Base-by-base conservation (phyloP, 2,888 invertebrate species). In the Drosophila atroscutellata region DNA sequence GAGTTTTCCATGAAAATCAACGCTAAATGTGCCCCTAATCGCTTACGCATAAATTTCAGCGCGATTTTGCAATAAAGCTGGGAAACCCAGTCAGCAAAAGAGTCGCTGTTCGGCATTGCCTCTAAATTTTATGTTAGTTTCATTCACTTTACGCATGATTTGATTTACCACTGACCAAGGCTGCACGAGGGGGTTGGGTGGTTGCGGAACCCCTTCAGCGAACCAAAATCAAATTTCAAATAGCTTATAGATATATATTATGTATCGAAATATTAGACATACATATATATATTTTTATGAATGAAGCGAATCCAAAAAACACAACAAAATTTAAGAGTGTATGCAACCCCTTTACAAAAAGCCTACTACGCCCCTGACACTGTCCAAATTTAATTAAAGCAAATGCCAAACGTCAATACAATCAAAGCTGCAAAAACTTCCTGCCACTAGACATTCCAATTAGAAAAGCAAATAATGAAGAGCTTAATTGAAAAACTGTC, bases 1-100 rank as follows among this genome's bases (percentile, higher is more conserved):
- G 26, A 57, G 59, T 50, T 62, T 72, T 61, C 90, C 86, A 77
- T 74, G 78, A 83, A 75, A 71, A 80, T 80, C 71, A 74, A 72
- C 75, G 65, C 77, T 88, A 88, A 86, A 87, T 88, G 77, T 68
- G 68, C 69, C 75, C 75, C 89, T 88, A 91, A 87, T 87, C 83
- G 90, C 89, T 83, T 90, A 78, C 90, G 83, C 91, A 90, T 87
- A 88, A 90, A 90, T 88, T 88, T 77, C 39, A 55, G 42, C 65
- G 80, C 72, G 75, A 87, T 71, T 84, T 85, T 76, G 69, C 54
- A 82, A 87, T 89, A 82, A 77, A 80, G 58, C 65, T 50, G 58
- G 56, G n/a, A 34, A 49, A 37, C 51, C 34, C 42, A 47, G 58
- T 3, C 61, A 28, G 58, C 45, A 18, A 55, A 42, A 30, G 36